phyloP scores from a whole-genome alignment of 30 jellyfish, hydroid and myxozoan species.

The Aurelia sp. region DNA sequence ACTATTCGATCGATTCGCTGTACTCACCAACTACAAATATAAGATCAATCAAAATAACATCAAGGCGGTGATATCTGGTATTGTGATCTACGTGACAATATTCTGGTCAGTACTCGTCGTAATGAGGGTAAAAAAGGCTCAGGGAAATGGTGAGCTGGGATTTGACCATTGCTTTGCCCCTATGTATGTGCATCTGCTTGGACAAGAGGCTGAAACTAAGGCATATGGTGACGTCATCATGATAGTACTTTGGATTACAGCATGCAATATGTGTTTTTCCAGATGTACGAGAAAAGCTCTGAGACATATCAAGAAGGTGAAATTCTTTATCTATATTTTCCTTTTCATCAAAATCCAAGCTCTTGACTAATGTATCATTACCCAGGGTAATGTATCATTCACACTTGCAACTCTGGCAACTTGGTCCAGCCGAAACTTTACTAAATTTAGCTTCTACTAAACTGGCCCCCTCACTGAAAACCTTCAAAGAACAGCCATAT shows the following conservation, averaged over 20 bases:
- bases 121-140: neutral
- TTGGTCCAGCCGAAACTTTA: too few species aligned
- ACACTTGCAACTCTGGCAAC: too few species aligned
- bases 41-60: neutral
- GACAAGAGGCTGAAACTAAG: neutral
- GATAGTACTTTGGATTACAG: neutral
- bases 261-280: neutral
- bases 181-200: neutral
- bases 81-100: neutral
- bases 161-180: neutral
- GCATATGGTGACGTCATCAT: neutral
- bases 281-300: slow-evolving; percentile 3
- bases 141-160: neutral
- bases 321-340: too few species aligned
- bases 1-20: slow-evolving; percentile 14
- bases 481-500: too few species aligned
- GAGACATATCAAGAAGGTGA: neutral
- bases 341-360: too few species aligned
- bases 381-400: too few species aligned
- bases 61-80: neutral
- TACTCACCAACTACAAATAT: slow-evolving; percentile 1
- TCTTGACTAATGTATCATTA: too few species aligned
- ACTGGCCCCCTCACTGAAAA: too few species aligned
- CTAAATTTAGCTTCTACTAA: too few species aligned
- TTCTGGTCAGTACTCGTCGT: neutral